phyloP scores from a whole-genome alignment of 2,113 vertebrate species.

The Todiramphus saurophagus region DNA sequence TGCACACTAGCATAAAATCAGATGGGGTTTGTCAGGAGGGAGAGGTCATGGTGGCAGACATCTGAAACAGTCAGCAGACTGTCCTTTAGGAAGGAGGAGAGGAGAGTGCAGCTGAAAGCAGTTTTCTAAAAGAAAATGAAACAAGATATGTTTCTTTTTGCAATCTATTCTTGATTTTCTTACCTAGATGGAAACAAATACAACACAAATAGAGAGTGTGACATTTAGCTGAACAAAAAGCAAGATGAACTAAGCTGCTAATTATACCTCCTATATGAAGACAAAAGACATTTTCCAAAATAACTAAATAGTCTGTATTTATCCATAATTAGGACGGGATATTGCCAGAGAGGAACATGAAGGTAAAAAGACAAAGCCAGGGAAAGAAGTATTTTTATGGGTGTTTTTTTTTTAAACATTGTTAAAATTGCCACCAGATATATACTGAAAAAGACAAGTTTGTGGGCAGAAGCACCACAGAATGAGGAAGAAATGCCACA shows the following conservation, averaged over 20 bases:
- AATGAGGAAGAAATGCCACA: conserved; percentile 46
- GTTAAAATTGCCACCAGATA: conserved; percentile 9
- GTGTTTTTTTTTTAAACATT: neutral
- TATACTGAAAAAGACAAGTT: conserved; percentile 43
- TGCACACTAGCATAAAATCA: neutral
- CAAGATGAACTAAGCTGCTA: neutral
- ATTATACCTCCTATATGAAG: neutral
- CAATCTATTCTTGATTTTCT: neutral
- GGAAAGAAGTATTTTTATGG: neutral
- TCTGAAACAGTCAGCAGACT: neutral
- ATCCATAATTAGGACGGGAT: neutral
- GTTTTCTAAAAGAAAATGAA: neutral
- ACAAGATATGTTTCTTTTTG: neutral
- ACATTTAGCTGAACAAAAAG: conserved; percentile 18
- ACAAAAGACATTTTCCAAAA: neutral
- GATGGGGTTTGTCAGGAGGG: neutral
- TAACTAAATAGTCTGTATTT: neutral
- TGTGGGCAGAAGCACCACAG: conserved; percentile 42
- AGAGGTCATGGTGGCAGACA: neutral
- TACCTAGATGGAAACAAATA: neutral
- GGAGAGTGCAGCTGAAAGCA: neutral
- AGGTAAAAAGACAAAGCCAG: neutral
- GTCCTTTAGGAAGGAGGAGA: neutral
- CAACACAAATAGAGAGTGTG: neutral
- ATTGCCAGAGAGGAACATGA: neutral